Evolutionary conservation across 2,113 vertebrate species (phyloP), one percentile per base, ranked within the genome.

Genomic region (Neogobius melanostomus): DNA sequence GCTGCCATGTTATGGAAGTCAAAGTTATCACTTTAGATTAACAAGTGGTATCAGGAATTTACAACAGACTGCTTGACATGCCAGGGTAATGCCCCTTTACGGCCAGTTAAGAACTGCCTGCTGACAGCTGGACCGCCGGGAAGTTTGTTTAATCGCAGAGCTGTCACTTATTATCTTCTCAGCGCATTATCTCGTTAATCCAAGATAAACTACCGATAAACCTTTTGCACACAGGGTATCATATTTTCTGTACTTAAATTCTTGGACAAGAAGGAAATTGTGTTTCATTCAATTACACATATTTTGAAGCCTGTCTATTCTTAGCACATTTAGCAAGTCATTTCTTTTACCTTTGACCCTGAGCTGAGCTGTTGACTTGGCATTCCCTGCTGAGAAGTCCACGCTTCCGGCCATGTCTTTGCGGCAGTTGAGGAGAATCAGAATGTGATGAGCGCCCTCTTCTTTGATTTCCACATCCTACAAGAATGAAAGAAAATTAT

Each of bases 341-440:
- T 60, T 71, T 59, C 17, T 79, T 67, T 91, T 89, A 99, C 97
- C 95, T 93, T 99, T 99, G 76, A 99, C 98, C 88, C 96, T 91
- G 71, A 99, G 97, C 64, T 98, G 95, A 82, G 98, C 98, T 17
- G 91, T 90, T 0, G 97, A 95, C 88, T 97, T 99, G 72, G 94
- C 97, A 61, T 98, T 99, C 21, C 97, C 97, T 73, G 96, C 97
- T 64, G 95, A 92, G 88, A 99, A 98, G 78, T 98, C 95, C 15
- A 99, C 93, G 10, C 83, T 88, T 43, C 98, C 98, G 0, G 95
- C 94, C 92, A 98, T 97, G 85, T 95, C 93, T 90, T 93, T 90
- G 3, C 69, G 94, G 52, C 97, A 96, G 80, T 98, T 96, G 82
- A 94, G 96, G 61, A 99, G 90, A 70, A 94, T 93, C 69, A 98